Conservation (phyloP, 2,797 vertebrate genomes). For the Neostethus bicornis region DNA sequence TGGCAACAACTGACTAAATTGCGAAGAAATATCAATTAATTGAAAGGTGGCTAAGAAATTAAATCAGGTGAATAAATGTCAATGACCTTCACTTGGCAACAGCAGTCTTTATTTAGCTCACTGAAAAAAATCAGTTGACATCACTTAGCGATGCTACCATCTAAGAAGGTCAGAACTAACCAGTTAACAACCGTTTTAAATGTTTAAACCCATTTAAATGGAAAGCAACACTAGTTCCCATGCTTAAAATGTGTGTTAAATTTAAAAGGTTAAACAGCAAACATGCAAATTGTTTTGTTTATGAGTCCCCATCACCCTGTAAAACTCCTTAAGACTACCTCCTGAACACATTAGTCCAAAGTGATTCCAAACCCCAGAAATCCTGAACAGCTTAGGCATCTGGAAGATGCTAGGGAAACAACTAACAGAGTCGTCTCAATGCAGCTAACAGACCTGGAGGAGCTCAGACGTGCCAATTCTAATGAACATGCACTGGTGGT, state of each 20-base stretch:
- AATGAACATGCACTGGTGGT: neutral
- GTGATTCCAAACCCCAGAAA: neutral
- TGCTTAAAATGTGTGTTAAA: neutral
- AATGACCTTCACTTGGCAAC: neutral
- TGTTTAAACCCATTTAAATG: neutral
- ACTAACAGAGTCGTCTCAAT: neutral
- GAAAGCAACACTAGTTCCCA: neutral
- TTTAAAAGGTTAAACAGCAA: neutral
- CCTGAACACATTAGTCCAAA: neutral
- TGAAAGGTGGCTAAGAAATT: neutral
- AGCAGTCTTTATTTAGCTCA: neutral
- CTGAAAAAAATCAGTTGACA: neutral
- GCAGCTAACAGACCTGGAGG: neutral
- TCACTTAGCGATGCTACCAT: neutral
- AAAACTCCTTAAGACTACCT: neutral
- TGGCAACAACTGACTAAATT: slow-evolving; percentile 6
- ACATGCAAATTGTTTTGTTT: neutral
- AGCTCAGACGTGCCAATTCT: neutral
- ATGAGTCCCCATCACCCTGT: neutral
- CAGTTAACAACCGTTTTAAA: neutral
- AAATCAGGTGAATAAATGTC: neutral
- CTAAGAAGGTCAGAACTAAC: neutral
- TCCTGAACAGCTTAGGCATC: slow-evolving; percentile 1
- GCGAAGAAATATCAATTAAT: neutral
- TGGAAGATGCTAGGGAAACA: neutral